Conservation (phyloP, 2,888 invertebrate species). For the Apamea anceps region DNA sequence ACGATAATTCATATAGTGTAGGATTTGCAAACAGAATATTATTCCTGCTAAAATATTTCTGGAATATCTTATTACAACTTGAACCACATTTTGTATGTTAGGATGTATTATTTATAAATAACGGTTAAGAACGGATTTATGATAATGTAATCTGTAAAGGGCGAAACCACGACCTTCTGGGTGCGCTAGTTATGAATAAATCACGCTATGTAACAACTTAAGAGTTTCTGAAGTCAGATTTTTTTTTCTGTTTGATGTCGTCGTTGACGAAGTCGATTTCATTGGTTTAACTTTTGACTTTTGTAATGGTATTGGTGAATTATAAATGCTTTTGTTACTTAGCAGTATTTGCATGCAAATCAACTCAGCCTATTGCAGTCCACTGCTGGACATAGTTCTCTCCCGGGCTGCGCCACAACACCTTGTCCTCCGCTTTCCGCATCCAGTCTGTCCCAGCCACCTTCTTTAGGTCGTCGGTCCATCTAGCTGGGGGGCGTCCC, state of each 20-base stretch:
- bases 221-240: slow-evolving; percentile 24
- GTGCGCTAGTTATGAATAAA: slow-evolving; percentile 64
- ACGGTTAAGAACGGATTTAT: slow-evolving; percentile 64
- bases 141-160: slow-evolving; percentile 61
- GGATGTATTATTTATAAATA: slow-evolving; percentile 63
- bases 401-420: no score
- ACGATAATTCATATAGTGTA: not conserved
- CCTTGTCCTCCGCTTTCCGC: no score
- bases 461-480: no score
- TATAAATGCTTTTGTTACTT: not conserved
- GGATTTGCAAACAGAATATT: slow-evolving; percentile 8
- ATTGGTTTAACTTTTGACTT: slow-evolving; percentile 20
- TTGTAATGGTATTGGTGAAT: slow-evolving; percentile 2
- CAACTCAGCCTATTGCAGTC: no score
- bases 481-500: no score
- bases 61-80: slow-evolving; percentile 21
- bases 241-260: slow-evolving; percentile 37
- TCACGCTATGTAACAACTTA: slow-evolving; percentile 48
- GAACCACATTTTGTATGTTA: slow-evolving; percentile 52
- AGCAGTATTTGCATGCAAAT: no score
- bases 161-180: slow-evolving; percentile 59
- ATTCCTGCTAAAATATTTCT: not conserved
- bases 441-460: no score
- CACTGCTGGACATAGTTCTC: no score
- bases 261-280: not conserved